phyloP scores from a whole-genome alignment of 1,140 invertebrate genomes.

The Adelges cooleyi region DNA sequence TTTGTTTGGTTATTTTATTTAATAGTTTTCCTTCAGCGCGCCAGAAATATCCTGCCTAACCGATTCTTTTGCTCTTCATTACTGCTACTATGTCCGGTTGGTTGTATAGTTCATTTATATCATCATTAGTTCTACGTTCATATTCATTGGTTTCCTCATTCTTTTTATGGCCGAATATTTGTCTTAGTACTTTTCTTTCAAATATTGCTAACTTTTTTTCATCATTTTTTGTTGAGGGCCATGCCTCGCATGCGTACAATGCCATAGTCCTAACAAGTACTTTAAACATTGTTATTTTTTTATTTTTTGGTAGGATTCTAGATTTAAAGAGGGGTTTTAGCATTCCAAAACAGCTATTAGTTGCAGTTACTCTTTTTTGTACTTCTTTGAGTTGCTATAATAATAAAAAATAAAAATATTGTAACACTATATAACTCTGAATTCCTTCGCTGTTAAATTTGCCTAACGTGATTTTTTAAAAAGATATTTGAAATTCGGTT shows the following conservation, averaged over 20 bases:
- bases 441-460: too few species aligned
- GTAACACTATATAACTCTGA: too few species aligned
- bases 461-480: too few species aligned
- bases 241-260: background rate
- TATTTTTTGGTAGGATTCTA: too few species aligned
- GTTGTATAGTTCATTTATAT: background rate
- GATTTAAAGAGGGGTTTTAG: background rate
- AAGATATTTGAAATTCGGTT: too few species aligned
- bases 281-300: background rate
- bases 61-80: background rate
- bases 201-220: background rate
- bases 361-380: slow-evolving; percentile 1
- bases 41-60: background rate
- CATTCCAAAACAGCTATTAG: background rate
- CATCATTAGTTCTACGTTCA: background rate
- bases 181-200: background rate
- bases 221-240: background rate
- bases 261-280: background rate
- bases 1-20: slow-evolving; percentile 6
- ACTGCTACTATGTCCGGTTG: background rate
- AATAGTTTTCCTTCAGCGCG: background rate
- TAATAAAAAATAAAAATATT: too few species aligned
- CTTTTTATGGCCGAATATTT: background rate
- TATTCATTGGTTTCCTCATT: slow-evolving; percentile 3
- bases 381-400: background rate